These are phyloP conservation scores for Hypercompe scribonia DNA, from an alignment of 2,888 invertebrate genomes.

Conservation along the genomic window DNA sequence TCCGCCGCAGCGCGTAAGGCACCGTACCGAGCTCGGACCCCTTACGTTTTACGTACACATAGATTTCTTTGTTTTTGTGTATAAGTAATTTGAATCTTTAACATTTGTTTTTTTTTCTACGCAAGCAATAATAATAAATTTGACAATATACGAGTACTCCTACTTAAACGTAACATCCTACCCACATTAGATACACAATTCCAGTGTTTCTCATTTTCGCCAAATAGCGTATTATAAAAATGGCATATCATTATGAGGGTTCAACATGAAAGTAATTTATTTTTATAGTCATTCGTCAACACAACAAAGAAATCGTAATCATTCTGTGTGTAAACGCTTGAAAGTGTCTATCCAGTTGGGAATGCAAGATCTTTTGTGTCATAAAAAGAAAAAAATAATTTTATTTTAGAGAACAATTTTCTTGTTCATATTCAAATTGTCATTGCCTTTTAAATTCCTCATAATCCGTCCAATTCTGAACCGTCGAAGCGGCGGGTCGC, in stretches of 20 bases:
- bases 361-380: conserved; percentile 48
- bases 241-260: conserved; percentile 33
- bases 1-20: conserved; percentile 28
- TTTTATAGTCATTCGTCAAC: conserved; percentile 58
- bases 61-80: conserved; percentile 14
- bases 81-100: conserved; percentile 7
- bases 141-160: background rate
- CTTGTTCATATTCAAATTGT: conserved; percentile 84
- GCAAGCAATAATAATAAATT: conserved; percentile 1
- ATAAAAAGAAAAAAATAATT: conserved; percentile 63
- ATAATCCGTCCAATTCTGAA: conserved; percentile 86
- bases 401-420: conserved; percentile 77
- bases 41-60: conserved; percentile 40
- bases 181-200: conserved; percentile 19
- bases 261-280: conserved; percentile 52
- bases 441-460: conserved; percentile 85
- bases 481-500: conserved; percentile 75
- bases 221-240: conserved; percentile 31
- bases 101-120: conserved; percentile 3
- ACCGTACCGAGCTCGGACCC: conserved; percentile 38
- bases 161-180: conserved; percentile 10
- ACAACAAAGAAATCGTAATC: conserved; percentile 68
- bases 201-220: conserved; percentile 35
- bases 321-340: conserved; percentile 51
- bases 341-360: conserved; percentile 51